Percentiles rank a stretch among this genome's conserved stretches.
These are phyloP conservation scores for Meriones unguiculatus DNA, from an alignment of 2,113 vertebrate species.

Conservation along the genomic window DNA sequence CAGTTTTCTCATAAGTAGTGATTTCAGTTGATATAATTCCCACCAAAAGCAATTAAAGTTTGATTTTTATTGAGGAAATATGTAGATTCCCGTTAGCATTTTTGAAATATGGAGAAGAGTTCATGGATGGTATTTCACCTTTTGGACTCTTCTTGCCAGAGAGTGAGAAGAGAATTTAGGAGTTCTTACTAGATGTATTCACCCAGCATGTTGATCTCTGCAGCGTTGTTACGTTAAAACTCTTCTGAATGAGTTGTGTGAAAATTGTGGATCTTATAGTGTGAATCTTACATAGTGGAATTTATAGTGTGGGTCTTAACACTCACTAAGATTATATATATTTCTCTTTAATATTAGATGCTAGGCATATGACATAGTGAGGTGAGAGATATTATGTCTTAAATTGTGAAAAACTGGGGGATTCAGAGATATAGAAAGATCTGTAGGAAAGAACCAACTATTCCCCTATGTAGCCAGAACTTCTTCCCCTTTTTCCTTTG, in stretches of 20 bases:
- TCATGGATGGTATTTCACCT: slow-evolving; percentile 40
- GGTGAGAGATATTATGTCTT: not conserved
- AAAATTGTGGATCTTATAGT: slow-evolving; percentile 4
- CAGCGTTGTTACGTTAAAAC: slow-evolving; percentile 2
- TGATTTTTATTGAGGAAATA: slow-evolving; percentile 72
- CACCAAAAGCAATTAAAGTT: slow-evolving; percentile 76
- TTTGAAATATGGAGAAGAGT: slow-evolving; percentile 72
- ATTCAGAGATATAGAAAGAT: not conserved
- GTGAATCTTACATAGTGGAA: not conserved
- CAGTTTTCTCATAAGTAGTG: slow-evolving; percentile 75
- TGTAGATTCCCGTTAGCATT: slow-evolving; percentile 66
- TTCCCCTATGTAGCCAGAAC: not conserved
- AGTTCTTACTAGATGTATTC: not conserved
- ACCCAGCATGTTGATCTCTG: not conserved
- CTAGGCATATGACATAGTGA: not conserved
- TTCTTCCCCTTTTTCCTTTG: not conserved
- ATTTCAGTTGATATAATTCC: slow-evolving; percentile 75
- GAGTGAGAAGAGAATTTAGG: not conserved
- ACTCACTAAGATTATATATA: slow-evolving; percentile 14
- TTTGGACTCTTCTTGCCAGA: not conserved
- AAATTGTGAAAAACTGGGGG: not conserved
- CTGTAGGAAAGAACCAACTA: slow-evolving; percentile 18
- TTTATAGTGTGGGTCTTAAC: not conserved
- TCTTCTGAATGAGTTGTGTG: not conserved
- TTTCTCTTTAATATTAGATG: slow-evolving; percentile 3